Evolutionary conservation across 2,888 invertebrate species (phyloP), one percentile per base, ranked within the genome.

Genomic region (Eueremaeus valkanovi): DNA sequence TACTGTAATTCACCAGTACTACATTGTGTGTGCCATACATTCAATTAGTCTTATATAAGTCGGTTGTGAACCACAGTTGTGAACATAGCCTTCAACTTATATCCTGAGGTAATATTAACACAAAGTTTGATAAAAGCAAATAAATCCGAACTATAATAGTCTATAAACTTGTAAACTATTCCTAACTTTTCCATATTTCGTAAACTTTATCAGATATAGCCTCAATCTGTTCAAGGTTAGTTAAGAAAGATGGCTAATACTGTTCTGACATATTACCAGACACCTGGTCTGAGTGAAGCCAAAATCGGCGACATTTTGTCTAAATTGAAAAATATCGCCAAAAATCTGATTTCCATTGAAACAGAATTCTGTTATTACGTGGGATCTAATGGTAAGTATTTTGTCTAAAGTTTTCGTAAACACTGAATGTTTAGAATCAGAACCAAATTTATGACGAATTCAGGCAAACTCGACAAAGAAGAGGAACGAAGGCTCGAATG

Each of bases 361-460:
- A 73, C 73, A 1, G 76, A 76, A 51, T 76, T 76, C 21, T 76
- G 76, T 68, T 73, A 42, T 55, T 63, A 76, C 29, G 61, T 76
- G 27, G 73, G 63, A 42, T 40, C 42, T 11, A 63, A 66, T 55
- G 72, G 75, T 75, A 72, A 72, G 75, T 75, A 13, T 3, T 27
- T 33, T 40, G n/a, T n/a, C n/a, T n/a, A 13, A 45, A 45, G 45
- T 16, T 6, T 13, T 3, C 3, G 45, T 16, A 45, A 45, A 11
- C 8, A 5, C 31, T 24, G 61, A 24, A 5, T 58, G 9, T n/a
- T 21, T 18, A 21, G 3, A 27, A 63, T 18, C 18, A 21, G 21
- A 61, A 16, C 21, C 24, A 18, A 40, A 66, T 40, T 66, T 36
- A 66, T 66, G 40, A 18, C 16, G 31, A 66, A 1, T 49, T 58